These are phyloP conservation scores for Nomada goodeniana DNA, from an alignment of 2,888 invertebrate genomes.

Conservation along the genomic window DNA sequence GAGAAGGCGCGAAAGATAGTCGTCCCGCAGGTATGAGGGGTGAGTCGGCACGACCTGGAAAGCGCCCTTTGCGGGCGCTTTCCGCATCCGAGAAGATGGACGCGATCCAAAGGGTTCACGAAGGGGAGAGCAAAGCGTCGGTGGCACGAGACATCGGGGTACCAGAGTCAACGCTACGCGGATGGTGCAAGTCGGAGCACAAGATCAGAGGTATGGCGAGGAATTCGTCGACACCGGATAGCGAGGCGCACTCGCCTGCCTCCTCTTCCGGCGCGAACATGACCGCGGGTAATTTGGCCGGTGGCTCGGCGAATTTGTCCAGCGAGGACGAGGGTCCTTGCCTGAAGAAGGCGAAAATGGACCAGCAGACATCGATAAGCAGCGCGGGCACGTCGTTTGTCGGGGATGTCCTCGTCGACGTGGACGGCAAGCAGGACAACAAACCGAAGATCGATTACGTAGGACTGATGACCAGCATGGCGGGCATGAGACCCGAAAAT, in stretches of 20 bases:
- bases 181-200: slow-evolving; percentile 95
- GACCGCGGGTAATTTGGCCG: slow-evolving; percentile 40
- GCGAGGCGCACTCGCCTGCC: slow-evolving; percentile 81
- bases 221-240: slow-evolving; percentile 87
- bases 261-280: slow-evolving; percentile 76
- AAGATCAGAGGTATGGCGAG: slow-evolving; percentile 89
- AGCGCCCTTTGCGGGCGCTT: slow-evolving; percentile 91
- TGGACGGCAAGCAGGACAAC: slow-evolving; percentile 43
- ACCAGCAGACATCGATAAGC: slow-evolving; percentile 59
- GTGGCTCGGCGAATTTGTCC: slow-evolving; percentile 53
- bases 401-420: slow-evolving; percentile 47
- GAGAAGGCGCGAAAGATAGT: slow-evolving; percentile 67
- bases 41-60: slow-evolving; percentile 88
- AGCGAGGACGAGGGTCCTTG: slow-evolving; percentile 78
- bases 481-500: slow-evolving; percentile 74
- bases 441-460: slow-evolving; percentile 76
- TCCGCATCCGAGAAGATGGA: slow-evolving; percentile 92
- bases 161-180: slow-evolving; percentile 93
- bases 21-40: slow-evolving; percentile 84
- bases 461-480: slow-evolving; percentile 73
- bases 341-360: slow-evolving; percentile 72
- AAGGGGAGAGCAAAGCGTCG: slow-evolving; percentile 94
- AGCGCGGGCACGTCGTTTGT: slow-evolving; percentile 58
- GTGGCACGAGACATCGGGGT: slow-evolving; percentile 94
- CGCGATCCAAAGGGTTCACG: slow-evolving; percentile 92